Evolutionary conservation across 2,113 vertebrate species (phyloP), one percentile per base, ranked within the genome.

Genomic region (Epinephelus fuscoguttatus): DNA sequence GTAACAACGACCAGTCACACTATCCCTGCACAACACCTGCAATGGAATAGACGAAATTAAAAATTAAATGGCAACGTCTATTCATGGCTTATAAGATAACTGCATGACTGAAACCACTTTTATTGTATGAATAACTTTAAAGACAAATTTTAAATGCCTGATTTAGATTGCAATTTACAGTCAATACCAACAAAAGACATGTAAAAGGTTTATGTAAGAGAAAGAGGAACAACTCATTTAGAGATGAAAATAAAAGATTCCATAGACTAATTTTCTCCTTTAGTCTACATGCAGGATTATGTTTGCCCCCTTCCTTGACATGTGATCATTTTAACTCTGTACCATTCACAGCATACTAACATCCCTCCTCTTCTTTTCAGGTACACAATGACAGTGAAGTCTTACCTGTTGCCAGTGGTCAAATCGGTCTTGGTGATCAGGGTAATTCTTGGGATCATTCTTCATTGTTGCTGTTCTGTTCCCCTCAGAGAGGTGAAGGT

Each of bases 351-450:
- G 15, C 1, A 53, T 14, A 52, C 30, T 6, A 55, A 33, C 45
- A 11, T 19, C 4, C 17, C 13, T 45, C 5, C 3, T 9, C 1
- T 1, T 64, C 23, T 70, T 14, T 59, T 13, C 17, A 52, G 18
- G 14, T 4, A 56, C 17, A 45, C 45, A 61, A 21, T 64, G 8
- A 3, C 5, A 45, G 7, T 70, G 57, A 74, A 70, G 47, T 42
- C 84, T 89, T 56, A 95, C 94, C 90, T 96, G 95, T 82, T 96
- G 95, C 96, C 96, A 96, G 82, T 94, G 91, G 70, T 96, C 91
- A 6, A 96, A 96, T 52, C 95, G 84, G 1, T 95, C 94, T 2
- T 90, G 91, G 72, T 96, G 93, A 2, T 94, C 89, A 0, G 95
- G 94, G 77, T 95, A 95, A 30, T 91, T 81, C 77, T 90, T 93